Conservation (phyloP, 2,888 invertebrate genomes). For the Cotesia congregata region DNA sequence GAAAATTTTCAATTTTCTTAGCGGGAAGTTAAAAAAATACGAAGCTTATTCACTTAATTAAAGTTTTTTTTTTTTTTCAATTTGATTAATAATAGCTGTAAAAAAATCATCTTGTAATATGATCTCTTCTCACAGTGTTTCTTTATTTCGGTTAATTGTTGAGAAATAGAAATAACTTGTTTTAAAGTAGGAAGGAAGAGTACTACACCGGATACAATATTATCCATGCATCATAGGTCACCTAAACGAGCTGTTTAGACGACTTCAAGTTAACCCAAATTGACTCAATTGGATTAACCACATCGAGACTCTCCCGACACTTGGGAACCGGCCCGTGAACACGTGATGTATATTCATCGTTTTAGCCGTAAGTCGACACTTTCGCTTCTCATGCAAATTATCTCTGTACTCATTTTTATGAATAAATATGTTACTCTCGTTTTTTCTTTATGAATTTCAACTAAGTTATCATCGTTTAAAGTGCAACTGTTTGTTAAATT, state of each 20-base stretch:
- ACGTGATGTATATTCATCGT: constrained; percentile 52
- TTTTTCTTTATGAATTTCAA: constrained; percentile 28
- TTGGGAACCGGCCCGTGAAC: constrained; percentile 66
- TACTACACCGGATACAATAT: constrained; percentile 60
- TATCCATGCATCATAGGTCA: constrained; percentile 62
- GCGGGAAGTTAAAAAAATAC: neutral
- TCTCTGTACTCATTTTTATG: constrained; percentile 39
- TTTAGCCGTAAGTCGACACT: constrained; percentile 48
- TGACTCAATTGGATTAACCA: constrained; percentile 70
- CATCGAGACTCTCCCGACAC: constrained; percentile 67
- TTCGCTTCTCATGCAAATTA: constrained; percentile 69
- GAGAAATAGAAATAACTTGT: constrained; percentile 35
- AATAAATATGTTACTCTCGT: constrained; percentile 44
- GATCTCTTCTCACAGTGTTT: constrained; percentile 14
- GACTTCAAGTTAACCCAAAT: constrained; percentile 71
- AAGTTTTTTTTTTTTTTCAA: neutral
- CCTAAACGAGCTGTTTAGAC: constrained; percentile 70
- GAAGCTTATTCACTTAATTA: neutral
- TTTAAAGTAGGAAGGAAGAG: constrained; percentile 60
- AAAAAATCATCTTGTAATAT: neutral
- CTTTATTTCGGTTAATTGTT: constrained; percentile 10
- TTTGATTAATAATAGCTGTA: neutral
- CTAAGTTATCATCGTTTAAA: neutral
- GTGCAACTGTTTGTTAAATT: too few relatives aligned
- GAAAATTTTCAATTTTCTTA: too few relatives aligned